phyloP scores from a whole-genome alignment of 1,140 invertebrate species.

The Bombyx mori region DNA sequence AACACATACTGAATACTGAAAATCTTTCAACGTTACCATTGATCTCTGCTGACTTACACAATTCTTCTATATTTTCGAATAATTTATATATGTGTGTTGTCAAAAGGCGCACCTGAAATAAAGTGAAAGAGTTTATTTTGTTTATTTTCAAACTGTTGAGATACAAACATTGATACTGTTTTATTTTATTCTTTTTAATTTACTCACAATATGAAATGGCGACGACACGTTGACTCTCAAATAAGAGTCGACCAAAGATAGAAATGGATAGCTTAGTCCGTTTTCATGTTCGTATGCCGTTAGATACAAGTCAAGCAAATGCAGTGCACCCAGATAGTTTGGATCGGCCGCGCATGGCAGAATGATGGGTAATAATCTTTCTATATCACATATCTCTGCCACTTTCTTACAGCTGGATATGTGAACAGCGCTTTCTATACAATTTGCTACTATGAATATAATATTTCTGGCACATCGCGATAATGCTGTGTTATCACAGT shows the following conservation, averaged over 20 bases:
- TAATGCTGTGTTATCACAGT: slow-evolving; percentile 37
- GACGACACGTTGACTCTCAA: slow-evolving; percentile 74
- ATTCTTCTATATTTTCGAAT: slow-evolving; percentile 73
- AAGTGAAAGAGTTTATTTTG: not conserved
- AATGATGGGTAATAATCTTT: slow-evolving; percentile 40
- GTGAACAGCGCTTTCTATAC: slow-evolving; percentile 74
- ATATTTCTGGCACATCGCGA: slow-evolving; percentile 47
- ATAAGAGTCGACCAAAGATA: slow-evolving; percentile 69
- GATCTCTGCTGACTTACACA: slow-evolving; percentile 41
- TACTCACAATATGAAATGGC: slow-evolving; percentile 75
- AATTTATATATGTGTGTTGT: slow-evolving; percentile 81
- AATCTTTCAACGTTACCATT: slow-evolving; percentile 55
- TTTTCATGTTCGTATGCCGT: slow-evolving; percentile 63
- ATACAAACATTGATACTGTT: too few species aligned
- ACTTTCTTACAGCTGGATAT: slow-evolving; percentile 65
- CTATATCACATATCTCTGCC: slow-evolving; percentile 57
- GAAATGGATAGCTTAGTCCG: slow-evolving; percentile 53
- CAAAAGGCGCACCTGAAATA: slow-evolving; percentile 75
- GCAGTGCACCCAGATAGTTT: slow-evolving; percentile 54
- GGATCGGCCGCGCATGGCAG: slow-evolving; percentile 54
- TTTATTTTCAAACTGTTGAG: too few species aligned
- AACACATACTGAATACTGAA: slow-evolving; percentile 77
- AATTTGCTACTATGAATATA: slow-evolving; percentile 68
- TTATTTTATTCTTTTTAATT: not conserved
- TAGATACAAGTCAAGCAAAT: slow-evolving; percentile 70